These are phyloP conservation scores for Percopsis omiscomaycus DNA, from an alignment of 2,797 vertebrate genomes.

Conservation along the genomic window DNA sequence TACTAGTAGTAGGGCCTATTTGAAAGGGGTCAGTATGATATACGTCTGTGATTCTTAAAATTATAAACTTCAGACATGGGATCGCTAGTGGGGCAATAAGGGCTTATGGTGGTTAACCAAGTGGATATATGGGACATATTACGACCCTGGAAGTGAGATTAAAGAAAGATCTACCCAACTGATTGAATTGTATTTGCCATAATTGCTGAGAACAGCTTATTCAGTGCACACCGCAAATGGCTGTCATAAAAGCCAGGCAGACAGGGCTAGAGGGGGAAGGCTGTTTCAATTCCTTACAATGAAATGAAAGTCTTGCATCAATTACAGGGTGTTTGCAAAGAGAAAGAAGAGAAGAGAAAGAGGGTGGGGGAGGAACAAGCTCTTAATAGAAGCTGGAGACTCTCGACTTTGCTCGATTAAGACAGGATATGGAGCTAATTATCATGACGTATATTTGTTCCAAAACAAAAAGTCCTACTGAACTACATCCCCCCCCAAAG, in stretches of 20 bases:
- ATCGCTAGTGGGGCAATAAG: slow-evolving; percentile 50
- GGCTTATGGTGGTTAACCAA: slow-evolving; percentile 63
- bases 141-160: slow-evolving; percentile 76
- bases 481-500: slow-evolving; percentile 18
- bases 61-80: slow-evolving; percentile 67
- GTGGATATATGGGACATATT: slow-evolving; percentile 76
- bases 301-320: slow-evolving; percentile 64
- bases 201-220: slow-evolving; percentile 81
- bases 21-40: slow-evolving; percentile 51
- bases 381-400: slow-evolving; percentile 11
- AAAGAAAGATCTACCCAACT: slow-evolving; percentile 71
- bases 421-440: slow-evolving; percentile 8
- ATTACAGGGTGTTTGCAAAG: slow-evolving; percentile 56
- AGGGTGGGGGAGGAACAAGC: slow-evolving; percentile 35
- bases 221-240: slow-evolving; percentile 71
- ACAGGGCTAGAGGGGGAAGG: slow-evolving; percentile 25
- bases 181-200: slow-evolving; percentile 75
- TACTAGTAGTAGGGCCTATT: slow-evolving; percentile 25
- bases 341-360: not conserved
- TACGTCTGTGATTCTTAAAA: slow-evolving; percentile 63
- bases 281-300: slow-evolving; percentile 46
- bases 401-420: not conserved
- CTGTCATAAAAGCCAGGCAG: slow-evolving; percentile 62
- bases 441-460: slow-evolving; percentile 28
- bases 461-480: slow-evolving; percentile 10